Evolutionary conservation across 1,140 invertebrate genomes (phyloP), one percentile per base, ranked within the genome.

Genomic region (Andrena cerasifolii): DNA sequence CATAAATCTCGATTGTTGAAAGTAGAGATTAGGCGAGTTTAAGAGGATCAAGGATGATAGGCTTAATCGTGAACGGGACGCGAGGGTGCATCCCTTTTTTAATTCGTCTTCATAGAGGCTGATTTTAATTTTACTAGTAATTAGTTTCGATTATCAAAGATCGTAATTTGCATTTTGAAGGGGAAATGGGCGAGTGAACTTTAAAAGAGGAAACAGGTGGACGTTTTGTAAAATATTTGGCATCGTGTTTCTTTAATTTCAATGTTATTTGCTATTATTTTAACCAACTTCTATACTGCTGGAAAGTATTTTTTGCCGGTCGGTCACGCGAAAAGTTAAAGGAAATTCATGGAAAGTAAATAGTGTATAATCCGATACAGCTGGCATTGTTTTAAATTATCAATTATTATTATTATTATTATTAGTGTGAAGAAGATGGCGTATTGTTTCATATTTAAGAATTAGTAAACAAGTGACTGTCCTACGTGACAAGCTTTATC

Each of bases 31-130:
- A 86, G 79, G 70, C 47, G 68, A 76, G 68, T 73, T 82, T 85
- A 85, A 85, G 77, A 84, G 84, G 84, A 88, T 87, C 70, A 84
- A 56, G 75, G 75, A 53, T 79, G 79, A 82, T 84, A 70, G 59
- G 62, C 66, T 77, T 86, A 88, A 87, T 83, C 80, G 66, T n/a
- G 82, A 82, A 65, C 62, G 68, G n/a, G 54, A 14, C 45, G 47
- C 36, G 58, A 62, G 36, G 36, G 47, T 36, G 36, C 12, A 43
- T 18, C 56, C 61, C 68, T 54, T 49, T 66, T 71, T 70, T 5
- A 53, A n/a, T 47, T 43, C 21, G 24, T 0, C 7, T 26, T 14
- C 18, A 49, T 33, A 6, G 4, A 10, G 53, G 6, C 3, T 28
- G 31, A 6, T 16, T 47, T 58, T 21, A 58, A 33, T 59, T 33